A percentile compares a stretch with the other conserved stretches of the same genome.
phyloP scores from a whole-genome alignment of 2,888 invertebrate genomes.

The Eutolmus rufibarbis region DNA sequence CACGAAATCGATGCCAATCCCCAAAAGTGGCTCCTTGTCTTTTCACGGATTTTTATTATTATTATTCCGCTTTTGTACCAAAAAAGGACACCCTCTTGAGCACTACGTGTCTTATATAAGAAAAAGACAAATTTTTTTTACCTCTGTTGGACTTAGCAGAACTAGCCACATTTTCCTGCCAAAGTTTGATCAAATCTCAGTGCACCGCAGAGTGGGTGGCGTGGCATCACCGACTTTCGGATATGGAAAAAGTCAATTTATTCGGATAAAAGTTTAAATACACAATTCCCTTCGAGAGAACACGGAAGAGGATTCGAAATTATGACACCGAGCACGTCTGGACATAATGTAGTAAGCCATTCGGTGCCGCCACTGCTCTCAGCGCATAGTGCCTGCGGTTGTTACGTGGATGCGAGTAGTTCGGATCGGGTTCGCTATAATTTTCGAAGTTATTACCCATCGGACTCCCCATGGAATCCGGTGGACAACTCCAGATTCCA shows the following conservation, averaged over 20 bases:
- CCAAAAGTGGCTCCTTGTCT: background rate
- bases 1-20: background rate
- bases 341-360: background rate
- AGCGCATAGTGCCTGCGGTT: background rate
- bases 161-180: background rate
- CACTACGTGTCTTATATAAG: background rate
- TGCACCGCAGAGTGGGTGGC: background rate
- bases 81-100: background rate
- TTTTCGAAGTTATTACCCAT: conserved; percentile 9
- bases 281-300: background rate
- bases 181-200: background rate
- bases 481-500: background rate
- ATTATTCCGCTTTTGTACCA: background rate
- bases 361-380: background rate
- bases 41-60: background rate
- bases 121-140: background rate
- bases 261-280: background rate
- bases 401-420: background rate
- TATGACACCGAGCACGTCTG: conserved; percentile 26
- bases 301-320: background rate
- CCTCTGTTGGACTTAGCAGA: background rate
- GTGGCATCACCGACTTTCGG: background rate
- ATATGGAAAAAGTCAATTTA: background rate
- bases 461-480: background rate
- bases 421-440: background rate